Percentiles rank a stretch among this genome's conserved stretches.
phyloP scores from a whole-genome alignment of 2,888 invertebrate species.

The Caenorhabditis becei region DNA sequence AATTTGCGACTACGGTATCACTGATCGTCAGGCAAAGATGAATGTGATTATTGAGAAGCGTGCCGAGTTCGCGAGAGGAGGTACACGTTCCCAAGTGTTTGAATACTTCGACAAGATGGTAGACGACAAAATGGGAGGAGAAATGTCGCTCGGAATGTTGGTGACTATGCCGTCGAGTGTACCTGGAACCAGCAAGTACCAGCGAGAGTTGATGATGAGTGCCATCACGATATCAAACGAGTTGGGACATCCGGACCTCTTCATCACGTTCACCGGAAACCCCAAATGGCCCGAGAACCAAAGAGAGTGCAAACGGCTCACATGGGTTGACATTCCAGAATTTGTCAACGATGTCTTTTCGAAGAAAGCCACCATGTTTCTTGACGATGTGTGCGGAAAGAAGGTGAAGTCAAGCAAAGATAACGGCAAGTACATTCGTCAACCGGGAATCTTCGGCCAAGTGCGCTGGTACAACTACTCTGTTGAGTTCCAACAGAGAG shows the following conservation, averaged over 20 bases:
- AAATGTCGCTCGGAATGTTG: conserved; percentile 5
- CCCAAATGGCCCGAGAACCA: conserved; percentile 23
- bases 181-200: conserved; percentile 13
- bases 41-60: background rate
- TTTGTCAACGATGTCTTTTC: conserved; percentile 21
- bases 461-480: conserved; percentile 32
- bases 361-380: conserved; percentile 4
- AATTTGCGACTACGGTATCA: background rate
- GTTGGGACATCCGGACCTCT: conserved; percentile 21
- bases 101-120: background rate
- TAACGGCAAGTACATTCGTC: too few relatives aligned
- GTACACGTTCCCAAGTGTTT: too few relatives aligned
- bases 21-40: background rate
- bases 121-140: background rate
- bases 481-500: conserved; percentile 41
- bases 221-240: conserved; percentile 10
- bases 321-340: conserved; percentile 25
- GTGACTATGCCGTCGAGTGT: conserved; percentile 1
- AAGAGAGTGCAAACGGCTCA: background rate
- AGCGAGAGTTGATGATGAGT: conserved; percentile 22
- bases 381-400: conserved; percentile 4
- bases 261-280: conserved; percentile 36
- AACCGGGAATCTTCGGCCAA: conserved; percentile 24
- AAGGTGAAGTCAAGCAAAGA: background rate
- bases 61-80: conserved; percentile 6